These are phyloP conservation scores for Nasonia giraulti DNA, from an alignment of 1,140 invertebrate genomes.

Conservation along the genomic window DNA sequence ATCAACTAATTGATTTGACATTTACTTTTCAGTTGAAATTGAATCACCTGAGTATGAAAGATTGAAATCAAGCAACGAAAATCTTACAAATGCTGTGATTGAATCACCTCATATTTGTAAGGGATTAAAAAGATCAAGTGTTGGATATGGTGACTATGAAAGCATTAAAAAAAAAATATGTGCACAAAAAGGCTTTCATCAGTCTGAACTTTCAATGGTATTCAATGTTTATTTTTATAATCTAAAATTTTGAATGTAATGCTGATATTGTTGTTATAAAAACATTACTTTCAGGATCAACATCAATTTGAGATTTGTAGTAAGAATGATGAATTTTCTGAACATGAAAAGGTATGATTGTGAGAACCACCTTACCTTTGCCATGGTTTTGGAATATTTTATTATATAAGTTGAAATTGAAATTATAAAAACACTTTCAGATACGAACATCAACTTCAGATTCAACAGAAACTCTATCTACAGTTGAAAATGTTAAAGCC, in stretches of 20 bases:
- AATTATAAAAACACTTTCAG: background rate
- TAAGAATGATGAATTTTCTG: background rate
- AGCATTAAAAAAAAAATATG: conserved; percentile 14
- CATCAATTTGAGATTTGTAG: background rate
- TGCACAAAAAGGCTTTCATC: background rate
- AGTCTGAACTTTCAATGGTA: background rate
- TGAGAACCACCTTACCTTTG: background rate
- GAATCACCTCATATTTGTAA: background rate
- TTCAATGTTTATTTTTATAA: conserved; percentile 2
- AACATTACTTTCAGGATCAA: background rate
- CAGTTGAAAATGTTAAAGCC: background rate
- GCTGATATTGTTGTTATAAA: background rate
- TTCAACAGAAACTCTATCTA: background rate
- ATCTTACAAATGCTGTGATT: background rate
- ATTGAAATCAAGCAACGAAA: background rate
- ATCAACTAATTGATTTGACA: too few relatives aligned
- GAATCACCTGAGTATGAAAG: background rate
- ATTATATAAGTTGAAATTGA: too few relatives aligned
- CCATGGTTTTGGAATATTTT: background rate
- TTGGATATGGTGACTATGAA: background rate
- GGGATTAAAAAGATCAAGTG: background rate
- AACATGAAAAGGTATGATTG: background rate
- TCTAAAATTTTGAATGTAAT: background rate
- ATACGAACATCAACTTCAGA: background rate
- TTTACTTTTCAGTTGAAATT: background rate